phyloP scores from a whole-genome alignment of 1,140 invertebrate genomes.

The Cylas formicarius region DNA sequence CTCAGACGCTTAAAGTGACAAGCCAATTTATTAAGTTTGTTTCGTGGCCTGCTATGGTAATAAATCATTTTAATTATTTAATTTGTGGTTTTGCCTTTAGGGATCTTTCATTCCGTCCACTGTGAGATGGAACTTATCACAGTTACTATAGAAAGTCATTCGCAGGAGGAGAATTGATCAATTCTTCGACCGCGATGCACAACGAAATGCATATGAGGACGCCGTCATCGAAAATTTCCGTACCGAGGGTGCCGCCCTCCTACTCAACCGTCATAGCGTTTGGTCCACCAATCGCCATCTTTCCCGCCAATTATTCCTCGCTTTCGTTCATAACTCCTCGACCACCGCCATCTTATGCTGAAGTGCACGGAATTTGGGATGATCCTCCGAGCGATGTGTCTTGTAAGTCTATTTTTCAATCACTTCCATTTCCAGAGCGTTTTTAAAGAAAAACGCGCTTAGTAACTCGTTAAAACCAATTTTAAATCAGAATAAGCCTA shows the following conservation, averaged over 20 bases:
- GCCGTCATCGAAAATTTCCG: neutral
- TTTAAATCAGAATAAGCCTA: too few species aligned
- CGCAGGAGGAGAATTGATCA: conserved; percentile 13
- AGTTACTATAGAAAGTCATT: too few species aligned
- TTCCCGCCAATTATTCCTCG: conserved; percentile 12
- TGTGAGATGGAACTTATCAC: too few species aligned
- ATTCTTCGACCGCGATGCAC: conserved; percentile 16
- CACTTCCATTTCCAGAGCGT: too few species aligned
- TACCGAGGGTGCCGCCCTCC: conserved; percentile 25
- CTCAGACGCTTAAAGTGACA: too few species aligned
- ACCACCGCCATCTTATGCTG: conserved; percentile 34
- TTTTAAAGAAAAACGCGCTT: too few species aligned
- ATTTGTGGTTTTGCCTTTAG: too few species aligned
- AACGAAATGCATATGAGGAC: conserved; percentile 8
- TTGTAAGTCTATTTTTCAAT: conserved; percentile 14
- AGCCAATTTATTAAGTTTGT: too few species aligned
- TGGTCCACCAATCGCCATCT: conserved; percentile 16
- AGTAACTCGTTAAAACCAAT: neutral
- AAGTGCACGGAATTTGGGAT: conserved; percentile 25
- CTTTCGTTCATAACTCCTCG: conserved; percentile 23
- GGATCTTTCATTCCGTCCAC: too few species aligned
- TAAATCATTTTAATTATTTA: too few species aligned
- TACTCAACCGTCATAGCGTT: conserved; percentile 33
- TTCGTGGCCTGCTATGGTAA: too few species aligned
- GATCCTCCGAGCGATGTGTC: conserved; percentile 21